These are phyloP conservation scores for Sarcophaga bullata DNA, from an alignment of 1,140 invertebrate genomes.

Conservation along the genomic window DNA sequence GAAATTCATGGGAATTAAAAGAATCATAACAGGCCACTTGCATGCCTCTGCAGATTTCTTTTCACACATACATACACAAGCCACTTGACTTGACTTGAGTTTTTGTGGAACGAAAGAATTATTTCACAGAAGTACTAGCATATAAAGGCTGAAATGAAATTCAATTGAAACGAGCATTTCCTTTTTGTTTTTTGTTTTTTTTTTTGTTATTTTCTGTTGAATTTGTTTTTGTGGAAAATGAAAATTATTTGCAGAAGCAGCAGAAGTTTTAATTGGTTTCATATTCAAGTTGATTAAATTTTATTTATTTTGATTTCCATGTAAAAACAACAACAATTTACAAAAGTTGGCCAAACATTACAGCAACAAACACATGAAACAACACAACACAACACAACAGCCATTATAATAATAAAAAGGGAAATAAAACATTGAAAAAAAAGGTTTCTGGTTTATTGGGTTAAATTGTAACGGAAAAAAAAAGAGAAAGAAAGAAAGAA, in stretches of 20 bases:
- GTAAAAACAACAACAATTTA: background rate
- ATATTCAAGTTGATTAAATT: background rate
- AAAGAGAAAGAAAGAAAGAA: background rate
- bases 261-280: conserved; percentile 1
- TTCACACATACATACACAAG: background rate
- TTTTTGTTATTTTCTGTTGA: background rate
- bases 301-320: background rate
- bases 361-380: too few species aligned
- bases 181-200: too few species aligned
- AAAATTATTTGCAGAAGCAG: background rate
- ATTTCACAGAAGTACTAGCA: too few species aligned
- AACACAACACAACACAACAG: too few species aligned
- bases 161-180: too few species aligned
- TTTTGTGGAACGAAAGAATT: too few species aligned
- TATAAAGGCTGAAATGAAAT: too few species aligned
- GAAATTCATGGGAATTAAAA: too few species aligned
- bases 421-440: background rate
- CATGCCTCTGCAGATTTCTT: background rate
- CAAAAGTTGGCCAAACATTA: background rate
- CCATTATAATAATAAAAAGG: background rate
- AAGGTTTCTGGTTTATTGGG: conserved; percentile 35
- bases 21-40: too few species aligned
- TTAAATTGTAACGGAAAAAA: background rate
- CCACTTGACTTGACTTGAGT: too few species aligned
- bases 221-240: background rate